Percentiles rank a stretch among this genome's conserved stretches.
phyloP scores from a whole-genome alignment of 2,888 invertebrate genomes.

The Parthenolecanium corni region DNA sequence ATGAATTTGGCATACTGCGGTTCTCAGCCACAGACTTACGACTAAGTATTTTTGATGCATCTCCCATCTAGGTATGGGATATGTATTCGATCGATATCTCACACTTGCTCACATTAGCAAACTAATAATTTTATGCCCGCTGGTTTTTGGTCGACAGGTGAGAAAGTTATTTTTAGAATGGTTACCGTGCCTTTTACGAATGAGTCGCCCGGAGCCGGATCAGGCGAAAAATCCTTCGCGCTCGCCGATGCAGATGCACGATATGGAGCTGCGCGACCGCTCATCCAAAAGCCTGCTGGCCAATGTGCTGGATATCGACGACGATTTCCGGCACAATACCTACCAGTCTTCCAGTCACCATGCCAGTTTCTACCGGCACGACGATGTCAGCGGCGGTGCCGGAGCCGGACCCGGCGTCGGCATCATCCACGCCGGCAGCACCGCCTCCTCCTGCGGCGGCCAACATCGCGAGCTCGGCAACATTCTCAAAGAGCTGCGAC shows the following conservation, averaged over 20 bases:
- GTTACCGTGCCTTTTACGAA: slow-evolving; percentile 92
- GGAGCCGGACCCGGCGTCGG: slow-evolving; percentile 46
- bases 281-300: slow-evolving; percentile 91
- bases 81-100: no score
- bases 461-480: slow-evolving; percentile 87
- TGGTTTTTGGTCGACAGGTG: no score
- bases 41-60: no score
- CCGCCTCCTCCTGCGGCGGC: slow-evolving; percentile 76
- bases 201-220: slow-evolving; percentile 60
- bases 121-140: no score
- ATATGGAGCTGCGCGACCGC: slow-evolving; percentile 77
- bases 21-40: no score
- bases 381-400: slow-evolving; percentile 37
- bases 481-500: slow-evolving; percentile 87
- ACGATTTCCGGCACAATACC: slow-evolving; percentile 67
- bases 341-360: slow-evolving; percentile 36
- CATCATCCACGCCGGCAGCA: slow-evolving; percentile 41
- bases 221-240: slow-evolving; percentile 47
- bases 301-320: slow-evolving; percentile 93
- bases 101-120: no score
- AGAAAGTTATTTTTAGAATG: slow-evolving; percentile 88
- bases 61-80: no score
- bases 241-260: slow-evolving; percentile 62
- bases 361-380: slow-evolving; percentile 31
- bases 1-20: no score